Evolutionary conservation across 2,888 invertebrate genomes (phyloP).

Genomic region (Pandemis cinnamomeana): DNA sequence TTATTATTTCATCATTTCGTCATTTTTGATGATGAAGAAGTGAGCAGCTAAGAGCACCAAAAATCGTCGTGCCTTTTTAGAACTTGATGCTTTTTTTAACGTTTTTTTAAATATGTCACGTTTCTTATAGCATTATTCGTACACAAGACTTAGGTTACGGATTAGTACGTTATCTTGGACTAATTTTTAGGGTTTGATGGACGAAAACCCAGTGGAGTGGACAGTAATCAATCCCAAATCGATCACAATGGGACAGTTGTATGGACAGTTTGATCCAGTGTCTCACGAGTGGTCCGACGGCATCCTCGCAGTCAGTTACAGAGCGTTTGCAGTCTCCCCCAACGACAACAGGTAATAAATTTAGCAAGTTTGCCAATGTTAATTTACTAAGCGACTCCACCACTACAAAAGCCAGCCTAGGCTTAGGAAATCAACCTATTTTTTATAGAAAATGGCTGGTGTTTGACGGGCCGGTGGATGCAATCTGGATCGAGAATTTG

Average conservation of each 20-base stretch:
- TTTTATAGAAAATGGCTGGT: slow-evolving; percentile 93
- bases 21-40: too few relatives aligned
- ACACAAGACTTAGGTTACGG: not conserved
- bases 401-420: too few relatives aligned
- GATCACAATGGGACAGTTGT: slow-evolving; percentile 97
- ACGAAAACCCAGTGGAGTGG: slow-evolving; percentile 90
- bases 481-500: slow-evolving; percentile 98
- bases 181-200: slow-evolving; percentile 86
- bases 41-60: too few relatives aligned
- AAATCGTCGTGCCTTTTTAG: too few relatives aligned
- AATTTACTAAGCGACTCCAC: too few relatives aligned
- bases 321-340: slow-evolving; percentile 90
- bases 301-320: slow-evolving; percentile 92
- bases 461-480: slow-evolving; percentile 98
- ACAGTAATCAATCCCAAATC: slow-evolving; percentile 97
- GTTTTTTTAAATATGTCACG: too few relatives aligned
- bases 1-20: too few relatives aligned
- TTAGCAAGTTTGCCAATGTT: too few relatives aligned
- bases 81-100: too few relatives aligned
- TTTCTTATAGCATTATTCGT: too few relatives aligned
- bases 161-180: not conserved
- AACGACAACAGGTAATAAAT: slow-evolving; percentile 86
- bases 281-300: slow-evolving; percentile 98
- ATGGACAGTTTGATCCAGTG: slow-evolving; percentile 96
- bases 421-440: not conserved